These are phyloP conservation scores for Drosophila murphyi DNA, from an alignment of 1,140 invertebrate genomes.

Conservation along the genomic window DNA sequence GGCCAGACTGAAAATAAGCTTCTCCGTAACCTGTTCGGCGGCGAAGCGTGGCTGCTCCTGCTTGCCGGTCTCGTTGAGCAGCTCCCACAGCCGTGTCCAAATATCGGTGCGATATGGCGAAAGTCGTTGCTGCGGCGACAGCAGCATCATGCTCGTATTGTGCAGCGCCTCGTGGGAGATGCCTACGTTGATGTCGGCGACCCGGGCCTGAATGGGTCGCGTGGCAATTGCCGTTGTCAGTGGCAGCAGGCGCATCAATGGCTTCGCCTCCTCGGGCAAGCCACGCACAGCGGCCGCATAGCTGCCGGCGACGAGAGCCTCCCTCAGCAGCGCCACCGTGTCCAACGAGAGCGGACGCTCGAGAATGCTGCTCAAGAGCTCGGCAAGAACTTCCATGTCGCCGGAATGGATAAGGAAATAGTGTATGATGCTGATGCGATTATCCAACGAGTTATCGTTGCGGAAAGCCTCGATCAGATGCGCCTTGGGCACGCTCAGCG, in stretches of 20 bases:
- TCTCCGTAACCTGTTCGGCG: slow-evolving; percentile 89
- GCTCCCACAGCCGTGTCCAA: slow-evolving; percentile 92
- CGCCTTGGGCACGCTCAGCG: slow-evolving; percentile 87
- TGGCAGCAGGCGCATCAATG: slow-evolving; percentile 89
- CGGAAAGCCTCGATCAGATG: slow-evolving; percentile 89
- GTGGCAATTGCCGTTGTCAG: slow-evolving; percentile 87
- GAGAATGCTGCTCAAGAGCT: slow-evolving; percentile 84
- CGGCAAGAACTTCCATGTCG: slow-evolving; percentile 89
- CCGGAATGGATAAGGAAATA: slow-evolving; percentile 91
- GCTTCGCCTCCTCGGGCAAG: slow-evolving; percentile 88
- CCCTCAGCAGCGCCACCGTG: slow-evolving; percentile 87
- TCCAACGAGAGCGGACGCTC: slow-evolving; percentile 77
- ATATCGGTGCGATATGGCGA: slow-evolving; percentile 91
- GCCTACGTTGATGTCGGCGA: slow-evolving; percentile 76
- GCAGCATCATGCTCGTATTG: slow-evolving; percentile 92
- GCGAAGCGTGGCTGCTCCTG: slow-evolving; percentile 88
- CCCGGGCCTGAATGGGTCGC: slow-evolving; percentile 77
- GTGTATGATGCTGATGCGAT: slow-evolving; percentile 91
- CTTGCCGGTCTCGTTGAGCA: slow-evolving; percentile 86
- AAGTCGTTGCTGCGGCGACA: slow-evolving; percentile 92
- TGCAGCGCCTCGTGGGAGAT: slow-evolving; percentile 89
- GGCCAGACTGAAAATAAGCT: slow-evolving; percentile 90
- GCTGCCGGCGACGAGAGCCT: slow-evolving; percentile 90
- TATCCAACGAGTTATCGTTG: slow-evolving; percentile 87
- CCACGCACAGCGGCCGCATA: slow-evolving; percentile 90